Conservation (phyloP, 2,113 vertebrate genomes). For the Phalacrocorax brasilianus region DNA sequence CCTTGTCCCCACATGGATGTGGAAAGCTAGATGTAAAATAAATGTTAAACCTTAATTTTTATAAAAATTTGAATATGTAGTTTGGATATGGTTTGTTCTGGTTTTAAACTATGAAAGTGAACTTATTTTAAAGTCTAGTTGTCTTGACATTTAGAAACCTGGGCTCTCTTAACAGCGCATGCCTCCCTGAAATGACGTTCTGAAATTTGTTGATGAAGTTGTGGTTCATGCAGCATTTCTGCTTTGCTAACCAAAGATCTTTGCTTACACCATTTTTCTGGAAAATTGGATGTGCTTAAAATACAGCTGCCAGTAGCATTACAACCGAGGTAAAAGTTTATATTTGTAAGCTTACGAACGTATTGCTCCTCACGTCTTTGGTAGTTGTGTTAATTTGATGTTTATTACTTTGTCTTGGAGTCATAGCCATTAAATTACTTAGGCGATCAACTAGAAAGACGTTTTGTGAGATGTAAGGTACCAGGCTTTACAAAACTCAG, state of each 20-base stretch:
- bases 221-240: not conserved
- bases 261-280: not conserved
- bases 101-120: constrained; percentile 45
- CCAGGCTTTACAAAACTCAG: not conserved
- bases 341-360: not conserved
- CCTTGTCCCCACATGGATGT: constrained; percentile 72
- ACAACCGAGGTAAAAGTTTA: not conserved
- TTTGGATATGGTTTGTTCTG: constrained; percentile 77
- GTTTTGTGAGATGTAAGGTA: not conserved
- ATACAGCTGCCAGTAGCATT: not conserved
- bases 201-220: not conserved
- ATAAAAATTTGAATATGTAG: constrained; percentile 74
- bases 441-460: not conserved
- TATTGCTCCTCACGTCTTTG: not conserved
- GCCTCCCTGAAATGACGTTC: not conserved
- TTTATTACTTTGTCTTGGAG: not conserved
- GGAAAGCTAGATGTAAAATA: constrained; percentile 82
- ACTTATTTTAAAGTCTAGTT: constrained; percentile 36
- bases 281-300: not conserved
- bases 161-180: not conserved
- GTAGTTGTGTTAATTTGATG: not conserved
- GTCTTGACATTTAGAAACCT: not conserved
- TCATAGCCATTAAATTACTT: not conserved
- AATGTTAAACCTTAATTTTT: constrained; percentile 81
- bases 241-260: not conserved